A percentile compares a stretch with the other conserved stretches of the same genome.
Conservation (phyloP, 2,888 invertebrate genomes). For the Drosophila trichaetosa region DNA sequence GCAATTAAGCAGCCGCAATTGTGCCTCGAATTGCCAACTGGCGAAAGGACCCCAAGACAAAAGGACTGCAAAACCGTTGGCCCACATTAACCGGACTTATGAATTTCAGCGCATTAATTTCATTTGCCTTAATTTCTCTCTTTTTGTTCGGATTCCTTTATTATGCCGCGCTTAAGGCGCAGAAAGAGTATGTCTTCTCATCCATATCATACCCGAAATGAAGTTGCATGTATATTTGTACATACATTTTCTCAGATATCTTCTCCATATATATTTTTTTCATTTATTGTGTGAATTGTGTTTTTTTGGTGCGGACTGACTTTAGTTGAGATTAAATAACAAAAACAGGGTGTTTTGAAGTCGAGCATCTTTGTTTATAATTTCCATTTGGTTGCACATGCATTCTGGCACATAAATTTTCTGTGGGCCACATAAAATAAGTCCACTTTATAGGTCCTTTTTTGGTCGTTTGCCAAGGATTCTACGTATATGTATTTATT, state of each 20-base stretch:
- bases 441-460: background rate
- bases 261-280: background rate
- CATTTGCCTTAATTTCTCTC: constrained; percentile 47
- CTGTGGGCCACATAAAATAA: constrained; percentile 21
- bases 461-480: background rate
- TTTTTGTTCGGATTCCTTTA: constrained; percentile 6
- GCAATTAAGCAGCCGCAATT: constrained; percentile 64
- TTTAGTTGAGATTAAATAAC: background rate
- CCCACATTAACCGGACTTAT: constrained; percentile 47
- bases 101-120: constrained; percentile 56
- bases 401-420: constrained; percentile 45
- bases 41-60: constrained; percentile 11
- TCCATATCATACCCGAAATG: background rate
- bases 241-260: background rate
- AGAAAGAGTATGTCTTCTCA: background rate
- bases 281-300: too few relatives aligned
- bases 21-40: constrained; percentile 48
- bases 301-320: background rate
- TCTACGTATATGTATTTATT: background rate
- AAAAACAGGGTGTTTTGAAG: constrained; percentile 15
- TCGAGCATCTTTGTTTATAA: background rate
- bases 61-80: constrained; percentile 11
- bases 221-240: background rate
- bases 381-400: constrained; percentile 7
- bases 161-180: background rate